phyloP scores from a whole-genome alignment of 2,113 vertebrate genomes.

The Varanus salvator region DNA sequence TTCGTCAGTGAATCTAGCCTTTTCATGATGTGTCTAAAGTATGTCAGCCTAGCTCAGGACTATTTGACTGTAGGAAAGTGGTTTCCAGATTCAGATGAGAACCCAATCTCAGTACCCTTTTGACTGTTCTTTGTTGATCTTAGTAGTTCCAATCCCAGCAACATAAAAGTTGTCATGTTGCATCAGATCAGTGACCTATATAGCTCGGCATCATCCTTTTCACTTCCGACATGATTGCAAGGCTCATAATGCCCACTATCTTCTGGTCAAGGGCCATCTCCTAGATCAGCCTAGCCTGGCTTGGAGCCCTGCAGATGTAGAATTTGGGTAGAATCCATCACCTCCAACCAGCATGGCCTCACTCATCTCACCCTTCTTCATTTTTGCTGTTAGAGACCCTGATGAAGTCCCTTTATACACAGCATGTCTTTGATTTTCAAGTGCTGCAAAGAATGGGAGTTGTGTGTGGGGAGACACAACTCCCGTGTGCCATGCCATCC shows the following conservation, averaged over 20 bases:
- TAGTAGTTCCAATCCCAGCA: not conserved
- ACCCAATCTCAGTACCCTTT: not conserved
- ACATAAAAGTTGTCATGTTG: not conserved
- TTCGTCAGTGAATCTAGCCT: too few species aligned
- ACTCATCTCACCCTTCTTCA: too few species aligned
- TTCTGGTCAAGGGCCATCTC: not conserved
- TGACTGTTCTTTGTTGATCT: not conserved
- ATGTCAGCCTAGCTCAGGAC: too few species aligned
- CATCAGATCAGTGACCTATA: not conserved
- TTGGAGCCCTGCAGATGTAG: too few species aligned
- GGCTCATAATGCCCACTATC: not conserved
- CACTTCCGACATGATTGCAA: not conserved
- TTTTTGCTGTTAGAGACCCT: too few species aligned
- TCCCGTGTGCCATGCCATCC: not conserved
- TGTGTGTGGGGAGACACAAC: too few species aligned
- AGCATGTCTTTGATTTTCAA: not conserved
- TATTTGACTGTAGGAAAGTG: not conserved
- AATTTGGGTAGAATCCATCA: too few species aligned
- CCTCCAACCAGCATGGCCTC: too few species aligned
- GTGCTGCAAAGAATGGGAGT: not conserved
- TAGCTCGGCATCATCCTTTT: not conserved
- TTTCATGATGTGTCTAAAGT: too few species aligned
- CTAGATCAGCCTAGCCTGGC: not conserved
- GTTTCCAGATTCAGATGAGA: not conserved
- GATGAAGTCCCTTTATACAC: not conserved